Conservation (phyloP, 1,140 invertebrate species). For the Nephotettix cincticeps region DNA sequence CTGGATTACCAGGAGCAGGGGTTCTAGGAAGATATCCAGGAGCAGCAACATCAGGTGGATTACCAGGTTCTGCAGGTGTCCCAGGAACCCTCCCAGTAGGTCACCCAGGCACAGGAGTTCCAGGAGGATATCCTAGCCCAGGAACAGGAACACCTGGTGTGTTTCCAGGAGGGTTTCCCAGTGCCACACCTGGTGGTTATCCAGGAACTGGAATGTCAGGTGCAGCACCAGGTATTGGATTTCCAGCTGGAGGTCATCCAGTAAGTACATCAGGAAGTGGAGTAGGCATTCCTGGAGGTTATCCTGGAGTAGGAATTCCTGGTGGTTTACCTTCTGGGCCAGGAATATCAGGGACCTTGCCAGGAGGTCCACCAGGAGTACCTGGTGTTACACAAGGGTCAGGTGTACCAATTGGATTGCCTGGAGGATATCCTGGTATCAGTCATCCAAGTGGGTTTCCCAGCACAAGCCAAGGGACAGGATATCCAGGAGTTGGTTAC, state of each 20-base stretch:
- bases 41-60: slow-evolving; percentile 30
- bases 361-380: too few relatives aligned
- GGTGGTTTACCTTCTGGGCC: too few relatives aligned
- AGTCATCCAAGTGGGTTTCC: too few relatives aligned
- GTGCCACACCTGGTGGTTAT: slow-evolving; percentile 22
- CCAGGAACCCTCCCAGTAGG: slow-evolving; percentile 24
- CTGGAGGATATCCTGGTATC: too few relatives aligned
- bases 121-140: slow-evolving; percentile 29
- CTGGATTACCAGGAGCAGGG: slow-evolving; percentile 28
- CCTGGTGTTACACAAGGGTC: too few relatives aligned
- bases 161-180: slow-evolving; percentile 7
- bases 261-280: background rate
- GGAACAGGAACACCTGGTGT: slow-evolving; percentile 24
- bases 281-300: background rate
- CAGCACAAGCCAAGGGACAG: too few relatives aligned
- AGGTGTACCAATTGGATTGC: too few relatives aligned
- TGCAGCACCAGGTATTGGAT: slow-evolving; percentile 16
- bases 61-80: slow-evolving; percentile 5
- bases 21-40: slow-evolving; percentile 29
- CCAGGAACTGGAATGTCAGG: slow-evolving; percentile 15
- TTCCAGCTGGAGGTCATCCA: slow-evolving; percentile 12
- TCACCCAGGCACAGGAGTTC: slow-evolving; percentile 15
- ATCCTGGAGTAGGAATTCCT: background rate
- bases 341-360: too few relatives aligned
- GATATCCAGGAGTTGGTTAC: background rate